A percentile compares a stretch with the other conserved stretches of the same genome.
Evolutionary conservation across 2,797 vertebrate species (phyloP).

Genomic region (Rhincodon typus): DNA sequence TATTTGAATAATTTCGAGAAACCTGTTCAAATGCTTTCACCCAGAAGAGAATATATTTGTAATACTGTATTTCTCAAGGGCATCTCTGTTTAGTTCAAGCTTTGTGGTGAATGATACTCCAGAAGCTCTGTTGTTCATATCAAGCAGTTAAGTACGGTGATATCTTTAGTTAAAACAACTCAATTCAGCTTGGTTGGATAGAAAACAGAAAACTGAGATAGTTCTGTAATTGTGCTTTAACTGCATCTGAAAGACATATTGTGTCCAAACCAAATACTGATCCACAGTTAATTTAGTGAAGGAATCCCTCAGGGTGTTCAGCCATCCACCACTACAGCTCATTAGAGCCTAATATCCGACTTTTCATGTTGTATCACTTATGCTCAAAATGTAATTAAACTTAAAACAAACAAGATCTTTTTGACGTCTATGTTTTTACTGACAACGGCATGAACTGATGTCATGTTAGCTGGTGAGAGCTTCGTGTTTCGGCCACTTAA

Average conservation of each 20-base stretch:
- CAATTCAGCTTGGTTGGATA: slow-evolving; percentile 58
- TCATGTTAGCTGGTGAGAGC: slow-evolving; percentile 43
- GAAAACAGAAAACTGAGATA: slow-evolving; percentile 57
- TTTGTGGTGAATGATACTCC: neutral
- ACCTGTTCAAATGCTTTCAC: neutral
- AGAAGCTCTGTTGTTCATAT: neutral
- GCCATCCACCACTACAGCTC: slow-evolving; percentile 76
- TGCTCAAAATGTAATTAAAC: slow-evolving; percentile 80
- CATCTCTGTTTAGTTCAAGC: slow-evolving; percentile 42
- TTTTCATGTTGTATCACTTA: slow-evolving; percentile 65
- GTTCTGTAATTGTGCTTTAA: slow-evolving; percentile 55
- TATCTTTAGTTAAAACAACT: slow-evolving; percentile 46
- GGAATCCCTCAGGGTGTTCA: slow-evolving; percentile 69
- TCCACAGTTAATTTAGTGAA: slow-evolving; percentile 67
- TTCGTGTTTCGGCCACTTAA: slow-evolving; percentile 44
- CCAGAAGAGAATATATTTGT: slow-evolving; percentile 44
- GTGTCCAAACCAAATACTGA: slow-evolving; percentile 69
- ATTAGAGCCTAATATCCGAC: slow-evolving; percentile 70
- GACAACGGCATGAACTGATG: slow-evolving; percentile 52
- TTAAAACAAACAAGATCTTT: slow-evolving; percentile 80
- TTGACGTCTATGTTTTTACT: slow-evolving; percentile 38
- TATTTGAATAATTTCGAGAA: neutral
- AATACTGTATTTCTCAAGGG: slow-evolving; percentile 46
- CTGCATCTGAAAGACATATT: slow-evolving; percentile 64
- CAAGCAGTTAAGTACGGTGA: neutral